Evolutionary conservation across 2,797 vertebrate species (phyloP), one percentile per base, ranked within the genome.

Genomic region (Myotis pilosus): DNA sequence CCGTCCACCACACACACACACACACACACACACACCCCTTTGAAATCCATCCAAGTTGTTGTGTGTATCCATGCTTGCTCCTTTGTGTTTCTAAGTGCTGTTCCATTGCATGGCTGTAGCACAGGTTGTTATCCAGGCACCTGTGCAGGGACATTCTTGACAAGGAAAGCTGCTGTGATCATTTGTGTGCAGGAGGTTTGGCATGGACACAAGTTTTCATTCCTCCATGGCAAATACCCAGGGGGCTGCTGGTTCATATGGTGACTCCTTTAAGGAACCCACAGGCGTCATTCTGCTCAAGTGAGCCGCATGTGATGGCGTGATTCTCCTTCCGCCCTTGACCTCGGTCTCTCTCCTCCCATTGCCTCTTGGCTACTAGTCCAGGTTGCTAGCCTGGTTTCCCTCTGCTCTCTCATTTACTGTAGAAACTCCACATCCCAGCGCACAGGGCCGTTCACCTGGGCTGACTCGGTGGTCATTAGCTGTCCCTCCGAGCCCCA

Each of bases 281-380:
- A 5, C 2, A n/a, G 47, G 16, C 4, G 1, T 12, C 84, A 13
- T 44, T 55, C 57, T 36, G 11, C 55, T 87, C 68, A 53, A 2
- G 1, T 28, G 20, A 62, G 41, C 38, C 2, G 0, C n/a, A 2
- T 4, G 4, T 9, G 17, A 28, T 60, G 41, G 23, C 9, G 5
- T 44, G 49, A 33, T 84, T 8, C 20, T 22, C 7, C 41, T 64
- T 16, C 28, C 5, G 0, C 28, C 57, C 23, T 38, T 60, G 20
- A 41, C 66, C 13, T 0, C 15, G n/a, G 49, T 28, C 28, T 82
- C 38, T 74, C 22, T 53, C 30, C 30, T 74, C 47, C 28, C 68
- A 53, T 23, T 36, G 36, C 47, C 76, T 47, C 28, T 74, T 6
- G 44, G 23, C 47, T 64, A 17, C 51, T 11, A 76, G 49, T 41